phyloP scores from a whole-genome alignment of 2,113 vertebrate species.

The Coptodon rendalli region DNA sequence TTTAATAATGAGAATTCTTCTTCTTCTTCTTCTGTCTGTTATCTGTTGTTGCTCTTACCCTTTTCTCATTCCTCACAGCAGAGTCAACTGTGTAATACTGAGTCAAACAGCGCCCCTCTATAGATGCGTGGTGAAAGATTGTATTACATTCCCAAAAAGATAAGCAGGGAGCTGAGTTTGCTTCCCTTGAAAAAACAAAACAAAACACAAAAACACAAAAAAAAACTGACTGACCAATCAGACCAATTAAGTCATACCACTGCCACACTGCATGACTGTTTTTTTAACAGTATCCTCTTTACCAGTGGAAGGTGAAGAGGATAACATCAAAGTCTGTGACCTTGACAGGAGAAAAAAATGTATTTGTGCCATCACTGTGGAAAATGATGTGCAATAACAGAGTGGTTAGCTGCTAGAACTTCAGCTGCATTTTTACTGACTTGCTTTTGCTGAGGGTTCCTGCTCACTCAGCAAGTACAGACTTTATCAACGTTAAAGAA shows the following conservation, averaged over 20 bases:
- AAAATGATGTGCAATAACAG: not conserved
- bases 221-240: not conserved
- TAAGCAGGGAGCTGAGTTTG: not conserved
- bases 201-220: rapidly evolving
- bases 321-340: not conserved
- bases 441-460: not conserved
- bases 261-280: not conserved
- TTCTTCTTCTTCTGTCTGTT: not conserved
- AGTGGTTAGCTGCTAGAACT: not conserved
- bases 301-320: not conserved
- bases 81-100: not conserved
- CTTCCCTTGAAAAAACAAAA: rapidly evolving
- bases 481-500: not conserved
- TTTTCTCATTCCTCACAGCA: not conserved
- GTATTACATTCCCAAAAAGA: not conserved
- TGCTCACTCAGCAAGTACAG: not conserved
- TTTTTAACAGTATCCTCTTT: not conserved
- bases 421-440: not conserved
- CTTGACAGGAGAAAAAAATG: not conserved
- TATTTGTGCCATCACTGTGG: not conserved
- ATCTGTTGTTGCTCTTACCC: not conserved
- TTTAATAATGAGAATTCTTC: not conserved
- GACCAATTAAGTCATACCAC: not conserved
- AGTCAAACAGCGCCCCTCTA: not conserved
- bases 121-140: not conserved